Evolutionary conservation across 2,888 invertebrate genomes (phyloP), one percentile per base, ranked within the genome.

Genomic region (Xanthia icteritia): DNA sequence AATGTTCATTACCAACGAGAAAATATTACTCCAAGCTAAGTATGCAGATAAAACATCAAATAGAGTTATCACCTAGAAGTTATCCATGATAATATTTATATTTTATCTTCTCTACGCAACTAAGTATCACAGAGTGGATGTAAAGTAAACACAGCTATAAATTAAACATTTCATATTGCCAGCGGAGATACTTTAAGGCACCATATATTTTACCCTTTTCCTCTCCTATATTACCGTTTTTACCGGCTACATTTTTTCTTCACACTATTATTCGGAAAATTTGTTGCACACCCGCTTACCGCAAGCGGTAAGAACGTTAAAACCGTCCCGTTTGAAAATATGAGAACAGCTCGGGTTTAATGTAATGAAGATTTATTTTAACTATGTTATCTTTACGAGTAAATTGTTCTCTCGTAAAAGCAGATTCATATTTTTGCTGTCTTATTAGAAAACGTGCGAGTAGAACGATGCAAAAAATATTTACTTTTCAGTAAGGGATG

Each of bases 301-400:
- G 92, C 93, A 92, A 93, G 92, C 93, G 92, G 92, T 92, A 92
- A 92, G 91, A 92, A 90, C 94, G 93, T 93, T 94, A 93, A 94
- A 93, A 92, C 92, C 87, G 92, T 93, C 93, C 91, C 89, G 91
- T 91, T 92, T 92, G 89, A 92, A 94, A 94, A 94, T 95, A 95
- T 94, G 94, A 94, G 93, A 91, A 90, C 92, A 89, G 90, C 89
- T 88, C 87, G 88, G 93, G 91, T 92, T 94, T 93, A 92, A 90
- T 89, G 90, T 94, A 95, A 95, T 94, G 93, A 95, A 94, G 94
- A 95, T 95, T 95, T 95, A 95, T 94, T 93, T 92, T 91, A 92
- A 93, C 93, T 93, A 92, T 89, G 85, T 88, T 90, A 91, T 92
- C 90, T 91, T 91, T 88, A 89, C 78, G 86, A 90, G 89, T 89